Base-by-base conservation (phyloP, 2,113 vertebrate genomes). In the Hoplias malabaricus region DNA sequence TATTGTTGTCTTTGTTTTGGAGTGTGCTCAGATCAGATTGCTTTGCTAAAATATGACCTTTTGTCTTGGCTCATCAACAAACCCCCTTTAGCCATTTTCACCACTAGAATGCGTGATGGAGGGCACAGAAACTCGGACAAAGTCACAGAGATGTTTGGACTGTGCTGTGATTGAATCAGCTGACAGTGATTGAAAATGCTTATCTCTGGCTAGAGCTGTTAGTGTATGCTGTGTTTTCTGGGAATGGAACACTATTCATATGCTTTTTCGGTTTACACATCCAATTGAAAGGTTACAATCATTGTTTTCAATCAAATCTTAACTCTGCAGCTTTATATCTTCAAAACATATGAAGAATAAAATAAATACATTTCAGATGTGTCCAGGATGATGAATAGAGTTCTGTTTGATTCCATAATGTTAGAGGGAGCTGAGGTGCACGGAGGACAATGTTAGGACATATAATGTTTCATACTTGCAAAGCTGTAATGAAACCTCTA, bases 21-120 rank as follows among this genome's bases (percentile, higher is more conserved):
- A 34, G 7, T 11, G 6, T 61, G 48, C 62, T 62, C 69, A 56
- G 33, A 69, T 73, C 40, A 82, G 67, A 73, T 53, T 56, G 56
- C n/a, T 34, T 69, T 56, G 9, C 33, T 63, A 43, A 38, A 78
- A 82, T 74, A 23, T 68, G 75, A 78, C 75, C 65, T 82, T 78
- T 67, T 69, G 13, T 71, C 19, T 76, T 65, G 54, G 59, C 73
- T 78, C 54, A 69, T 46, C 66, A 68, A 25, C n/a, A 33, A 42
- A 78, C 48, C 21, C 53, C 78, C 21, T n/a, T 65, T 19, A 73
- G 69, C 53, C 10, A 5, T 63, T 74, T 43, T 63, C 33, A 54
- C 56, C 43, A 48, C 34, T 56, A 27, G 56, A 74, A 63, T 78
- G 36, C 36, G 23, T 63, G 69, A 82, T 77, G 33, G n/a, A 53